Percentiles rank a stretch among this genome's conserved stretches.
Conservation (phyloP, 1,140 invertebrate species). For the Neodiprion lecontei region DNA sequence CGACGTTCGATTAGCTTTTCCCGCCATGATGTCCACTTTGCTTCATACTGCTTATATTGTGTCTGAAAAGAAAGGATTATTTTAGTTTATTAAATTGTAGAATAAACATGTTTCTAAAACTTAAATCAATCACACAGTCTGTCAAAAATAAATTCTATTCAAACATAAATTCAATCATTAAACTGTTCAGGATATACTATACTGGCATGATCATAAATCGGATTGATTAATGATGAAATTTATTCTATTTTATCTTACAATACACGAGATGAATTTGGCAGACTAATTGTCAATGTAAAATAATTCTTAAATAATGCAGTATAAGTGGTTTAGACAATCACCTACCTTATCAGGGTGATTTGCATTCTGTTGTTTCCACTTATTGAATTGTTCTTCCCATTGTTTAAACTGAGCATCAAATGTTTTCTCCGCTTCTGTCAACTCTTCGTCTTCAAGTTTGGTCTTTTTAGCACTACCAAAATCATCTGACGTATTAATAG, state of each 20-base stretch:
- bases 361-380: conserved; percentile 84
- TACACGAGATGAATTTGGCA: too few relatives aligned
- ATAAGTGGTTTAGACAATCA: conserved; percentile 17
- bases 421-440: conserved; percentile 75
- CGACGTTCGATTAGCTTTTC: conserved; percentile 76
- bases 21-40: conserved; percentile 82
- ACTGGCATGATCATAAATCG: too few relatives aligned
- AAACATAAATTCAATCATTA: too few relatives aligned
- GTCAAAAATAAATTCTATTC: too few relatives aligned
- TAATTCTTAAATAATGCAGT: too few relatives aligned
- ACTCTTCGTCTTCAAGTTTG: conserved; percentile 56
- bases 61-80: conserved; percentile 47
- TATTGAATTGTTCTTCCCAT: conserved; percentile 85
- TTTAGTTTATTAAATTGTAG: conserved; percentile 11
- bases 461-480: conserved; percentile 53
- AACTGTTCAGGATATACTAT: too few relatives aligned
- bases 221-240: too few relatives aligned
- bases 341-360: conserved; percentile 83
- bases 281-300: too few relatives aligned
- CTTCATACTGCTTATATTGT: conserved; percentile 82
- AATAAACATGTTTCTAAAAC: too few relatives aligned
- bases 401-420: conserved; percentile 84
- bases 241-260: too few relatives aligned
- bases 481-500: conserved; percentile 37
- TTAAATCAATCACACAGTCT: too few relatives aligned